Conservation (phyloP, 2,888 invertebrate species). For the Brenthis hecate region DNA sequence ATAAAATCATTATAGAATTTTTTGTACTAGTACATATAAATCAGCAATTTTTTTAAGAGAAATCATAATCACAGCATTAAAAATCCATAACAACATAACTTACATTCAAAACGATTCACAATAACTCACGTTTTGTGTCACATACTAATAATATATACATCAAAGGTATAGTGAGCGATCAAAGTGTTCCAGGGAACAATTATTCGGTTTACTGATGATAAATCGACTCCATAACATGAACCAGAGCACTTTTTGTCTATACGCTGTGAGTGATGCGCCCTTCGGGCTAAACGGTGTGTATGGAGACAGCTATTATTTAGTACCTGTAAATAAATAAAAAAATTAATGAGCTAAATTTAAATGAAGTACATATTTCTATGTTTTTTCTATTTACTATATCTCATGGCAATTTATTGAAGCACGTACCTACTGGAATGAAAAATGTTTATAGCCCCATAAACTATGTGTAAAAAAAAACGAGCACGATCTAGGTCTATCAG, state of each 20-base stretch:
- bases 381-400: background rate
- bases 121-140: background rate
- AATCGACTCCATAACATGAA: conserved; percentile 60
- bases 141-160: conserved; percentile 23
- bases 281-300: conserved; percentile 38
- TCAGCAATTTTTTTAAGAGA: too few species aligned
- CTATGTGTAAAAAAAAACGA: too few species aligned
- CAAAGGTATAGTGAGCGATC: conserved; percentile 44
- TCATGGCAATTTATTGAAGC: too few species aligned
- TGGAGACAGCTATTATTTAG: conserved; percentile 37
- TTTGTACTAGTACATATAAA: too few species aligned
- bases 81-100: background rate
- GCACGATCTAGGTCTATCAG: background rate
- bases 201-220: conserved; percentile 60
- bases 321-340: conserved; percentile 5
- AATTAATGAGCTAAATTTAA: background rate
- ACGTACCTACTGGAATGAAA: too few species aligned
- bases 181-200: conserved; percentile 55
- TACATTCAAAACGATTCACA: background rate
- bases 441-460: too few species aligned
- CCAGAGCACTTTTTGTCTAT: conserved; percentile 57
- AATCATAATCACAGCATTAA: too few species aligned
- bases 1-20: too few species aligned
- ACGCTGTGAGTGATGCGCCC: conserved; percentile 52
- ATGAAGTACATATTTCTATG: too few species aligned